Evolutionary conservation across 2,113 vertebrate species (phyloP).

Genomic region (Helogale parvula): DNA sequence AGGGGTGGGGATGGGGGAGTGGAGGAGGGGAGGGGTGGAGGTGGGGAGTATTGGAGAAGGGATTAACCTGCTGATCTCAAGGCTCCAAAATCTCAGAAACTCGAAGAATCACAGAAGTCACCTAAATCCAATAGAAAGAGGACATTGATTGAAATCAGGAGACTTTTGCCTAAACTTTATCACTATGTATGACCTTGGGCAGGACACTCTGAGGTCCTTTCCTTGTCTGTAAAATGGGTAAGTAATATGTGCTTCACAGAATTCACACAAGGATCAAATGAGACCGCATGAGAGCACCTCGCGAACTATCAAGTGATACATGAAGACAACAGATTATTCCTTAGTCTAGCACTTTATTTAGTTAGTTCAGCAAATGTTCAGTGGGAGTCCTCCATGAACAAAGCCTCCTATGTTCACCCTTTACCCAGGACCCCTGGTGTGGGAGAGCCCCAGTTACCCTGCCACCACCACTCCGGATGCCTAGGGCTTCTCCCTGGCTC

Average conservation of each 20-base stretch:
- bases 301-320: neutral
- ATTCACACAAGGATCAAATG: neutral
- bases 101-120: constrained; percentile 34
- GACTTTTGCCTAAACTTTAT: neutral
- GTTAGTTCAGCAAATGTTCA: constrained; percentile 33
- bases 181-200: neutral
- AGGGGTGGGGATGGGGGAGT: rapidly evolving
- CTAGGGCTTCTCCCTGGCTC: neutral
- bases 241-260: neutral
- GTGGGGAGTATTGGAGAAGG: neutral
- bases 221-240: constrained; percentile 3
- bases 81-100: constrained; percentile 18
- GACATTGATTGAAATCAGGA: constrained; percentile 8
- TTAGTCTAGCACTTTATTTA: neutral
- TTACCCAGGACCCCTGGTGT: neutral
- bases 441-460: neutral
- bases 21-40: neutral
- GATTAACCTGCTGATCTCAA: neutral
- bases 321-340: neutral
- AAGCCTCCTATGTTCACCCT: neutral
- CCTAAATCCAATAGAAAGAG: neutral
- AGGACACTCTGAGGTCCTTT: neutral
- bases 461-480: neutral
- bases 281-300: neutral
- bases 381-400: neutral